phyloP scores from a whole-genome alignment of 2,888 invertebrate genomes.

The Steinernema hermaphroditum region DNA sequence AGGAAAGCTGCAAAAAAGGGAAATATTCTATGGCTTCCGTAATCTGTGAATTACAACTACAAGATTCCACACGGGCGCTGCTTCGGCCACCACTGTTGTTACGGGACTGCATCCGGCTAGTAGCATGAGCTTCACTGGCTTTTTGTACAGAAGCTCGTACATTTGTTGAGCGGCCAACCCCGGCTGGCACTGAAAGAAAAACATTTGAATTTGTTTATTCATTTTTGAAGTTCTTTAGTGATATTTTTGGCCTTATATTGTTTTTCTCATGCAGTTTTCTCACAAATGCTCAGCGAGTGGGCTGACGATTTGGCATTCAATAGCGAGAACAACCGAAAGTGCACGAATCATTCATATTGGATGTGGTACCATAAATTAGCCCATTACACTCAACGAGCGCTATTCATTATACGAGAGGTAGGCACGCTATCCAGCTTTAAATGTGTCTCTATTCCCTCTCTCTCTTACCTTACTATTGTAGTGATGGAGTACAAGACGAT shows the following conservation, averaged over 20 bases:
- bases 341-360: neutral
- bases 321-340: neutral
- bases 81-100: slow-evolving; percentile 97
- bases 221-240: too few relatives aligned
- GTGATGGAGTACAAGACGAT: slow-evolving; percentile 61
- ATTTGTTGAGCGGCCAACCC: slow-evolving; percentile 96
- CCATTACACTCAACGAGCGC: neutral
- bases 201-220: neutral
- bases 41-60: slow-evolving; percentile 81
- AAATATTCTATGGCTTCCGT: neutral
- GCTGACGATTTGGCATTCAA: too few relatives aligned
- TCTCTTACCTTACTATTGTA: slow-evolving; percentile 59
- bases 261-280: too few relatives aligned
- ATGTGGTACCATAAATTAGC: slow-evolving; percentile 15
- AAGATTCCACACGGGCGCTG: slow-evolving; percentile 99
- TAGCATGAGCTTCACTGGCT: slow-evolving; percentile 86
- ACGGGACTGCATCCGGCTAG: slow-evolving; percentile 95
- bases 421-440: neutral
- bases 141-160: slow-evolving; percentile 89
- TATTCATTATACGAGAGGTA: neutral
- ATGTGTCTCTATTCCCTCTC: neutral
- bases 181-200: slow-evolving; percentile 83
- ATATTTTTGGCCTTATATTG: too few relatives aligned
- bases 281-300: too few relatives aligned
- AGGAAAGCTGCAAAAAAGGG: slow-evolving; percentile 79